Evolutionary conservation across 2,113 vertebrate genomes (phyloP).

Genomic region (Scytalopus superciliaris): DNA sequence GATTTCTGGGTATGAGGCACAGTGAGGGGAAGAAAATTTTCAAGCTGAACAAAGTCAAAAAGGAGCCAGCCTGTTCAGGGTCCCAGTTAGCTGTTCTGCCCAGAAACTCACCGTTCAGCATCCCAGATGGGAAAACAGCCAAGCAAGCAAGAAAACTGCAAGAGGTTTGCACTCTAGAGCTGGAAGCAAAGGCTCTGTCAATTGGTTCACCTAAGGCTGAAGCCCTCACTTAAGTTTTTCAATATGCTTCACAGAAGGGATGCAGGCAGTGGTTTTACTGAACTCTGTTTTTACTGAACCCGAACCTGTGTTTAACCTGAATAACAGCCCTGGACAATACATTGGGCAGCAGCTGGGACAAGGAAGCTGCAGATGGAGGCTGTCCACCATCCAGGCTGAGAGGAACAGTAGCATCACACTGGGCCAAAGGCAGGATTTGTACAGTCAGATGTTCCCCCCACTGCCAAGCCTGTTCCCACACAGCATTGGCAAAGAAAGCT

Average conservation of each 20-base stretch:
- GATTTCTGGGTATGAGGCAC: background rate
- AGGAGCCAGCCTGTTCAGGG: background rate
- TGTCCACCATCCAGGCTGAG: background rate
- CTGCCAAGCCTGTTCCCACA: background rate
- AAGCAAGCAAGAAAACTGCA: background rate
- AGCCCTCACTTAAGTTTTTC: background rate
- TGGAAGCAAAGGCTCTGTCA: background rate
- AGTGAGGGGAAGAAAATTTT: background rate
- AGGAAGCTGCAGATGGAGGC: accelerated
- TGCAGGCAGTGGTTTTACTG: background rate
- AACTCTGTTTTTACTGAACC: background rate
- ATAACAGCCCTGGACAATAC: background rate
- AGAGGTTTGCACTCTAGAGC: background rate
- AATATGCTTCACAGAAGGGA: background rate
- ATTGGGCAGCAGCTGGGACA: background rate
- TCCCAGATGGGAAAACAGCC: accelerated
- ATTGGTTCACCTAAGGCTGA: background rate
- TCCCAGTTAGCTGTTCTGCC: background rate
- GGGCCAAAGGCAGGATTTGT: background rate
- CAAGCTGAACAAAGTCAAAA: background rate
- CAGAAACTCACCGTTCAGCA: background rate
- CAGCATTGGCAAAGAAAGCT: background rate
- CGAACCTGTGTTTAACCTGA: background rate
- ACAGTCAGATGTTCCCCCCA: background rate
- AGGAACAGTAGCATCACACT: background rate